phyloP scores from a whole-genome alignment of 2,888 invertebrate genomes.

The Drosophila anceps region DNA sequence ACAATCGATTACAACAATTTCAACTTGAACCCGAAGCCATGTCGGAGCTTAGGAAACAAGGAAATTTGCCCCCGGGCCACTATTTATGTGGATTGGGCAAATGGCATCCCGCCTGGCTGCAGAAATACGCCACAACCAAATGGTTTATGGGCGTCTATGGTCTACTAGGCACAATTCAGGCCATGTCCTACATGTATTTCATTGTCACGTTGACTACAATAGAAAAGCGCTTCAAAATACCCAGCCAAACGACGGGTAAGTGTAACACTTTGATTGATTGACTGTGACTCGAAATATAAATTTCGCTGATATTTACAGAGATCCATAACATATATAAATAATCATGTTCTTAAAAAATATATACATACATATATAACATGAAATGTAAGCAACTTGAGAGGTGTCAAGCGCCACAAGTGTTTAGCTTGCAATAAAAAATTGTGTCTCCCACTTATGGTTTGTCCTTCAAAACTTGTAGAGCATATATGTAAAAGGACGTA shows the following conservation, averaged over 20 bases:
- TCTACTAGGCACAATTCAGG: constrained; percentile 88
- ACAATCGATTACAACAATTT: constrained; percentile 15
- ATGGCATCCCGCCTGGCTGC: constrained; percentile 88
- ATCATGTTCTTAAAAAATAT: neutral
- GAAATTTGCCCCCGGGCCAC: constrained; percentile 63
- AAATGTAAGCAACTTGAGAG: neutral
- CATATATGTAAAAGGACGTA: too few relatives aligned
- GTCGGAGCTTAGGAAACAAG: constrained; percentile 55
- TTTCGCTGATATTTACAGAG: neutral
- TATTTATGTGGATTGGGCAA: constrained; percentile 87
- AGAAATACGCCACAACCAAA: constrained; percentile 87
- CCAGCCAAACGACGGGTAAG: constrained; percentile 89
- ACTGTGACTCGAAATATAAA: neutral
- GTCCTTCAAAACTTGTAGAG: neutral
- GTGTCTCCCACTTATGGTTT: neutral
- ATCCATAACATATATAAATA: constrained; percentile 24
- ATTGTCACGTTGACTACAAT: constrained; percentile 89
- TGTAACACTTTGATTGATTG: constrained; percentile 39
- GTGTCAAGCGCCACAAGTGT: neutral
- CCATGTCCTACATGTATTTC: constrained; percentile 89
- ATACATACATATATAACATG: neutral
- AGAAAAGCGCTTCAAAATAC: constrained; percentile 89
- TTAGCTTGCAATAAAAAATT: neutral
- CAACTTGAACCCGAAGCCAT: constrained; percentile 25
- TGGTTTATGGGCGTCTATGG: constrained; percentile 88